phyloP scores from a whole-genome alignment of 2,113 vertebrate species.

The Aegithalos caudatus region DNA sequence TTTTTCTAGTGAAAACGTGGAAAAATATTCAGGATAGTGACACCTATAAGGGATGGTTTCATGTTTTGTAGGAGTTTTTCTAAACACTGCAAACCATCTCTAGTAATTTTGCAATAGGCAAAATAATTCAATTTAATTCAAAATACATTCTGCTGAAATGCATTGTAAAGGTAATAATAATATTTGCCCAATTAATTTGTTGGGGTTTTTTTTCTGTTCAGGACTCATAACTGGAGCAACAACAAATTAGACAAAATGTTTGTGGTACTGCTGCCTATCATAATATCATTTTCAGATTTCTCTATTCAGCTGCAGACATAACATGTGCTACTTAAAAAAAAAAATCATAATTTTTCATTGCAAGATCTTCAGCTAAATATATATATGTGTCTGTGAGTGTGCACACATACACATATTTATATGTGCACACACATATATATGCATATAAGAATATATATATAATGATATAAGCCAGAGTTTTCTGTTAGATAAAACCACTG shows the following conservation, averaged over 20 bases:
- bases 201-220: background rate
- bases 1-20: background rate
- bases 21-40: background rate
- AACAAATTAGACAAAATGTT: background rate
- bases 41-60: background rate
- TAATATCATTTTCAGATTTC: background rate
- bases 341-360: background rate
- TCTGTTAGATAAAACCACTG: background rate
- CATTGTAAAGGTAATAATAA: background rate
- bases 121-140: background rate
- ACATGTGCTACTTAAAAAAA: background rate
- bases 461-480: background rate
- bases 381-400: too few species aligned
- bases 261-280: background rate
- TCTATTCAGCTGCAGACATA: background rate
- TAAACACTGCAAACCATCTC: background rate
- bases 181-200: rapidly evolving
- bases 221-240: background rate
- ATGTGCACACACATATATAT: background rate
- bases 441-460: too few species aligned
- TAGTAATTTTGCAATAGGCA: background rate
- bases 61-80: background rate
- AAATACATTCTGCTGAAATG: background rate
- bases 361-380: background rate
- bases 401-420: too few species aligned